These are phyloP conservation scores for Onchidella celtica DNA, from an alignment of 2,888 invertebrate species.

Conservation along the genomic window DNA sequence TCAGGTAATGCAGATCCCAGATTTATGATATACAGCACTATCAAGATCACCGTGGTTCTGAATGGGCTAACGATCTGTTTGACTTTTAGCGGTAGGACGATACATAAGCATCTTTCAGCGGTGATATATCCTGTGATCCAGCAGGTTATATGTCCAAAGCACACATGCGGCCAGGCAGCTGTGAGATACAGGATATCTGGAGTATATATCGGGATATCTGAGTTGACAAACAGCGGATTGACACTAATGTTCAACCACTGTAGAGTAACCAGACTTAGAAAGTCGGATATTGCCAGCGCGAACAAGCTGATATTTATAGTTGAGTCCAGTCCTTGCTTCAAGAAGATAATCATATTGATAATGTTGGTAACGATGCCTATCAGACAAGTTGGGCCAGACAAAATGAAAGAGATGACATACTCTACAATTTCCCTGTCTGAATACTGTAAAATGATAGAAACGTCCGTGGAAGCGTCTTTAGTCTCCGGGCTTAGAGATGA, in stretches of 20 bases:
- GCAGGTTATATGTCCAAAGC: not conserved
- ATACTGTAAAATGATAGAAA: too few species aligned
- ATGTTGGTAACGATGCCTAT: not conserved
- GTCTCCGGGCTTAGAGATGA: too few species aligned
- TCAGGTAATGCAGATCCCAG: not conserved
- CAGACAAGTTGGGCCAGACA: not conserved
- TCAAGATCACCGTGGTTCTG: not conserved
- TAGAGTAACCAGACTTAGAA: not conserved
- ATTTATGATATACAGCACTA: not conserved
- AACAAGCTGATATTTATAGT: constrained; percentile 17
- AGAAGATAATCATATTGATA: not conserved
- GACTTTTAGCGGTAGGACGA: not conserved
- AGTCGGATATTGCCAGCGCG: constrained; percentile 1
- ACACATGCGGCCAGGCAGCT: not conserved
- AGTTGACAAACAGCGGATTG: not conserved
- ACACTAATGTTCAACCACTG: not conserved
- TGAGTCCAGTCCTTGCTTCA: not conserved
- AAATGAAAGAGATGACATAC: not conserved
- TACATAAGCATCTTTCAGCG: constrained; percentile 16
- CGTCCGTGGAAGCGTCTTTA: too few species aligned
- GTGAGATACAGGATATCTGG: not conserved
- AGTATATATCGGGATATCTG: not conserved
- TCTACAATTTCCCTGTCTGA: not conserved
- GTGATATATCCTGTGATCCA: constrained; percentile 3
- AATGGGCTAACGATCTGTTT: not conserved